phyloP scores from a whole-genome alignment of 2,888 invertebrate genomes.

The Mystacides longicornis region DNA sequence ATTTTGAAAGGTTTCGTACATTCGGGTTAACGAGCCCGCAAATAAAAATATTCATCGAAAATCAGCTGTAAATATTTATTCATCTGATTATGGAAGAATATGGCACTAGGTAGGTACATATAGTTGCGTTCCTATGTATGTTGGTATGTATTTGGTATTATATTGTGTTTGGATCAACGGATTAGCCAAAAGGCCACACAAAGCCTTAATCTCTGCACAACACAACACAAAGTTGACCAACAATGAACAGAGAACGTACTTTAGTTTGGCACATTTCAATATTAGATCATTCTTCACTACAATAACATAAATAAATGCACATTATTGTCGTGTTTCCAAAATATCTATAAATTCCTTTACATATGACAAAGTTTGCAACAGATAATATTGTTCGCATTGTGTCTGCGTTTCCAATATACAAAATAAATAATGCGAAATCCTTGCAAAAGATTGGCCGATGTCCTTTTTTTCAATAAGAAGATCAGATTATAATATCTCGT shows the following conservation, averaged over 20 bases:
- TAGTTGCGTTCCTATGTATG: no score
- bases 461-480: slow-evolving; percentile 20
- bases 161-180: slow-evolving; percentile 15
- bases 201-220: slow-evolving; percentile 17
- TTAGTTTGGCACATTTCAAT: slow-evolving; percentile 18
- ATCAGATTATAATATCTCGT: no score
- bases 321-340: no score
- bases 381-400: neutral
- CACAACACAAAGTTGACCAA: slow-evolving; percentile 5
- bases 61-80: slow-evolving; percentile 14
- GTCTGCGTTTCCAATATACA: slow-evolving; percentile 10
- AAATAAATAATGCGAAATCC: slow-evolving; percentile 12
- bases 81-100: slow-evolving; percentile 11
- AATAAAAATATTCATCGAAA: no score
- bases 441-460: slow-evolving; percentile 16
- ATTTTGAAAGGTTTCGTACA: no score
- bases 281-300: no score
- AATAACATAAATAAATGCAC: no score
- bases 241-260: slow-evolving; percentile 9
- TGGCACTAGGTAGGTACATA: no score
- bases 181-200: slow-evolving; percentile 21
- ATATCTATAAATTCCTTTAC: no score
- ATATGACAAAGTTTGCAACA: no score
- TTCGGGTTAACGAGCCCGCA: no score
- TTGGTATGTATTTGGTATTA: neutral